Conservation (phyloP, 1,140 invertebrate species). For the Platorchestia sp. region DNA sequence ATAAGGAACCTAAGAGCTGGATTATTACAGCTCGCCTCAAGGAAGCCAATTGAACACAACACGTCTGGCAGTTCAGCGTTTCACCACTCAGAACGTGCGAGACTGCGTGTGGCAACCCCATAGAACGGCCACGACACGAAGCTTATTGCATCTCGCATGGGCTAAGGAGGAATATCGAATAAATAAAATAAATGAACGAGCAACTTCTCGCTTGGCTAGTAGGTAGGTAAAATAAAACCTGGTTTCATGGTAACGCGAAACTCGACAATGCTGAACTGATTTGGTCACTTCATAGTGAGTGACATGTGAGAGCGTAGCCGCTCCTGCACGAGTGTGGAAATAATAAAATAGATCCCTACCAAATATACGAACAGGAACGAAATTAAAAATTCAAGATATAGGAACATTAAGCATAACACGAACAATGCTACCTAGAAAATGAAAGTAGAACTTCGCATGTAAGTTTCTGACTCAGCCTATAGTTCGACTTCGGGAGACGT, state of each 20-base stretch:
- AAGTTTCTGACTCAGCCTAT: not conserved
- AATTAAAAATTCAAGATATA: constrained; percentile 2
- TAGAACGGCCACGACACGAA: too few relatives aligned
- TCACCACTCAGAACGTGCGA: too few relatives aligned
- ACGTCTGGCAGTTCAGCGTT: too few relatives aligned
- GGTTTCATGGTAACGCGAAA: not conserved
- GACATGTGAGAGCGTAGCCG: too few relatives aligned
- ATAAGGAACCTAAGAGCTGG: too few relatives aligned
- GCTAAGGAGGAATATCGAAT: not conserved
- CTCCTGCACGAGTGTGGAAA: not conserved
- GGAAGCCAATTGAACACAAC: too few relatives aligned
- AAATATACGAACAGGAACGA: not conserved
- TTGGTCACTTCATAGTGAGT: too few relatives aligned
- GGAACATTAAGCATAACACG: not conserved
- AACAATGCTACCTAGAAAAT: not conserved
- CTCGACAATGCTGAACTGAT: too few relatives aligned
- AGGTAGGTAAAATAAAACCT: not conserved
- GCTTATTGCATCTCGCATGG: too few relatives aligned
- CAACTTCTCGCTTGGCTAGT: not conserved
- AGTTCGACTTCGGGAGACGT: not conserved
- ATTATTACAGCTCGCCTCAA: too few relatives aligned
- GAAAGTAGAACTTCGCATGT: not conserved
- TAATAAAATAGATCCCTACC: not conserved
- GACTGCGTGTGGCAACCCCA: too few relatives aligned
- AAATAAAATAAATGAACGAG: not conserved